These are phyloP conservation scores for Lasioglossum zephyrum DNA, from an alignment of 2,888 invertebrate species.

Conservation along the genomic window DNA sequence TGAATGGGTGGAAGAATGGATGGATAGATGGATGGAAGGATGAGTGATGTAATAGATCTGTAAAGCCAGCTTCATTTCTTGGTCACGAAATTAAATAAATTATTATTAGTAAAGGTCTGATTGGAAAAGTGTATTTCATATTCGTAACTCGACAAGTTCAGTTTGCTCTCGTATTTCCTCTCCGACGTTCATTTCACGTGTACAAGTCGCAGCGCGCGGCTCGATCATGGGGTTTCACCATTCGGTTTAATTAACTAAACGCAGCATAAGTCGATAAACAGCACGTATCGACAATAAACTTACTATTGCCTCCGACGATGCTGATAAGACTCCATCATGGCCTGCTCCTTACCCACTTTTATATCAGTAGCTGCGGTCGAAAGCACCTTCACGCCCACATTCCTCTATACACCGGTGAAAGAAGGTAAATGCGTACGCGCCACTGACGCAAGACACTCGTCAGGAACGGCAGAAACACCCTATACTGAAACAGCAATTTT, in stretches of 20 bases:
- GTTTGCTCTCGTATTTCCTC: constrained; percentile 3
- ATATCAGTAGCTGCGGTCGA: constrained; percentile 70
- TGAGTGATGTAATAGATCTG: too few relatives aligned
- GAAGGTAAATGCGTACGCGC: constrained; percentile 23
- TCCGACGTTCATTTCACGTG: neutral
- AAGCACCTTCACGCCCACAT: constrained; percentile 78
- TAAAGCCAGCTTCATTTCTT: too few relatives aligned
- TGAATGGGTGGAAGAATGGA: too few relatives aligned
- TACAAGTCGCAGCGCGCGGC: neutral
- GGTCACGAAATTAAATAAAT: too few relatives aligned
- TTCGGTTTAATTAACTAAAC: constrained; percentile 80
- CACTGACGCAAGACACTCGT: constrained; percentile 23
- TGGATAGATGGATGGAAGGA: too few relatives aligned
- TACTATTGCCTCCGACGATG: constrained; percentile 73
- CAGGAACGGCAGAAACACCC: constrained; percentile 37
- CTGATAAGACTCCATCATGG: constrained; percentile 76
- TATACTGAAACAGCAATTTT: constrained; percentile 25
- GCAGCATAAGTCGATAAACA: constrained; percentile 76
- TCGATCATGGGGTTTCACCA: neutral
- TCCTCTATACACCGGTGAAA: constrained; percentile 48
- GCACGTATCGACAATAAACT: constrained; percentile 79
- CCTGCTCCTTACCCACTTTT: constrained; percentile 66
- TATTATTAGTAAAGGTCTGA: neutral
- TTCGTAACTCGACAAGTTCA: neutral
- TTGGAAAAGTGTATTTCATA: neutral